Conservation (phyloP, 2,797 vertebrate genomes). For the Selene dorsalis region DNA sequence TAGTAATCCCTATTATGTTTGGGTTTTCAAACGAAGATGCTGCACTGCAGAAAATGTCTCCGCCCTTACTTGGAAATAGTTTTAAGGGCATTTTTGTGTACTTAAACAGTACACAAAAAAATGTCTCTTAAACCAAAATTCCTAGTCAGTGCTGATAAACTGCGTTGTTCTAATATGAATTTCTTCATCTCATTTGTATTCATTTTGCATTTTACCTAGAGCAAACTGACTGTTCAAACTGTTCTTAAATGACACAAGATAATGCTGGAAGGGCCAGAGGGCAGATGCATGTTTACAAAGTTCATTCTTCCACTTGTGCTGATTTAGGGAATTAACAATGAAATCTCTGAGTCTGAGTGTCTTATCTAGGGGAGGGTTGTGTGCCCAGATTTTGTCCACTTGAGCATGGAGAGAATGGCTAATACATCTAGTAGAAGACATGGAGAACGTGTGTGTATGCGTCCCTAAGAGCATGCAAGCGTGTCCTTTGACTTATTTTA, state of each 20-base stretch:
- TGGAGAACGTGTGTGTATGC: background rate
- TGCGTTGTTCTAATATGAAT: background rate
- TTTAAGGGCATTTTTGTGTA: background rate
- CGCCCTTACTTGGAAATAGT: background rate
- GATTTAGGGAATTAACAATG: background rate
- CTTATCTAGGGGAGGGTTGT: background rate
- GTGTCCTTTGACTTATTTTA: constrained; percentile 15
- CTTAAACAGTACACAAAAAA: background rate
- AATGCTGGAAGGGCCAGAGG: constrained; percentile 1
- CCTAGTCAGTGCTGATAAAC: background rate
- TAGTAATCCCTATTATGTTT: constrained; percentile 17
- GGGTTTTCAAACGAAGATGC: constrained; percentile 27
- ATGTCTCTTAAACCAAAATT: background rate
- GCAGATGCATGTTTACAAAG: constrained; percentile 11
- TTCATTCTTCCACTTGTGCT: constrained; percentile 8
- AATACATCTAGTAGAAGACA: background rate
- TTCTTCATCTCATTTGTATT: constrained; percentile 13
- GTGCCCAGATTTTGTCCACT: background rate
- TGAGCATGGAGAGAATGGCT: background rate
- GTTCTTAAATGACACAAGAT: constrained; percentile 19
- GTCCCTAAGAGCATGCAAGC: background rate
- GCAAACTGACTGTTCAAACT: constrained; percentile 20
- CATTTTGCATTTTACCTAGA: constrained; percentile 15
- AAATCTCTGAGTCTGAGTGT: background rate
- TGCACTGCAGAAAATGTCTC: constrained; percentile 19